Evolutionary conservation across 2,888 invertebrate species (phyloP).

Genomic region (Nipponacmea schrenckii): DNA sequence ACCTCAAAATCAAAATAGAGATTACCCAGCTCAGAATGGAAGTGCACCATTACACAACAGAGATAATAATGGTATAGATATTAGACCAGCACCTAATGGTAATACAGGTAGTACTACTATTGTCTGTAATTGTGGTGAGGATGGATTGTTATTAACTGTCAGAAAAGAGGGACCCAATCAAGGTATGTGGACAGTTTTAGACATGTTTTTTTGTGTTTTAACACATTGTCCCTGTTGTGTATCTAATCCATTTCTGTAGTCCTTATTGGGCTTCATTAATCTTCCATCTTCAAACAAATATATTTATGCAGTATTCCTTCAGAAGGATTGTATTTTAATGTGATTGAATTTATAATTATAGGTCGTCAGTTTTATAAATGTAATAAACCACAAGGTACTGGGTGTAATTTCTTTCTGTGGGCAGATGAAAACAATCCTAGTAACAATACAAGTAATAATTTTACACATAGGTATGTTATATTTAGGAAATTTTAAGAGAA

Average conservation of each 20-base stretch:
- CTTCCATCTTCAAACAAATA: not conserved
- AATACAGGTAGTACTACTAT: slow-evolving; percentile 45
- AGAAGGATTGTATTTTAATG: not conserved
- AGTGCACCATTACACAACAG: slow-evolving; percentile 14
- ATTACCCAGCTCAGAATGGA: slow-evolving; percentile 8
- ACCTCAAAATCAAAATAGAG: slow-evolving; percentile 5
- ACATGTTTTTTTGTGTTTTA: no score
- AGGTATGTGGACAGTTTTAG: slow-evolving; percentile 70
- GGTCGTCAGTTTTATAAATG: slow-evolving; percentile 82
- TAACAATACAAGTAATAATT: not conserved
- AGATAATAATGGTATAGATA: slow-evolving; percentile 6
- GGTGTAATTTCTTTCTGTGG: slow-evolving; percentile 83
- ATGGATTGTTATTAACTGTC: slow-evolving; percentile 78
- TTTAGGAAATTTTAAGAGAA: no score
- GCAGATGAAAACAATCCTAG: slow-evolving; percentile 65
- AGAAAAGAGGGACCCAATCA: slow-evolving; percentile 81
- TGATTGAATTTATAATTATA: slow-evolving; percentile 29
- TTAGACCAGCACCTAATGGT: not conserved
- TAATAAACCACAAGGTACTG: slow-evolving; percentile 71
- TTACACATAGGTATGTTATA: no score
- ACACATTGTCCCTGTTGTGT: no score
- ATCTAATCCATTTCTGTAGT: not conserved
- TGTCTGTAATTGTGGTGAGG: slow-evolving; percentile 76
- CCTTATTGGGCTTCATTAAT: not conserved
- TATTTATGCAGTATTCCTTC: not conserved